Evolutionary conservation across 2,888 invertebrate species (phyloP).

Genomic region (Amblyjoppa proteus): DNA sequence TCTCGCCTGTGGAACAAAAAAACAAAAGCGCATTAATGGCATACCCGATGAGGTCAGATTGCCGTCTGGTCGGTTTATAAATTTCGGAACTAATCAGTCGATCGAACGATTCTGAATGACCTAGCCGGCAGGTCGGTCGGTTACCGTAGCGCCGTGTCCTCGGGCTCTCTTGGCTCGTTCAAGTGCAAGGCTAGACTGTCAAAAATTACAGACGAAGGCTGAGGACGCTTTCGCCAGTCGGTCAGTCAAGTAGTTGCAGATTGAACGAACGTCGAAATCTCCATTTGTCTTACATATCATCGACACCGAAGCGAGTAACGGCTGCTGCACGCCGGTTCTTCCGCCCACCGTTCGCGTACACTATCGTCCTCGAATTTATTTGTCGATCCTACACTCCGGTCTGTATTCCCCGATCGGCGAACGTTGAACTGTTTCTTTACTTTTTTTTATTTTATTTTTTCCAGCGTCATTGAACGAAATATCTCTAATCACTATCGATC

Average conservation of each 20-base stretch:
- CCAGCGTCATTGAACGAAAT: conserved; percentile 10
- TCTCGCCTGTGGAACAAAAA: neutral
- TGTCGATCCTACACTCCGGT: neutral
- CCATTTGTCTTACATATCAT: neutral
- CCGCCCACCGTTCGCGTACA: conserved; percentile 2
- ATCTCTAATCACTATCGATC: conserved; percentile 37
- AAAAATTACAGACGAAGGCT: conserved; percentile 4
- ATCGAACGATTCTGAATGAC: conserved; percentile 19
- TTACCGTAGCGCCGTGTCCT: conserved; percentile 22
- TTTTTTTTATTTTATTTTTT: neutral
- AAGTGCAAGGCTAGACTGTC: conserved; percentile 32
- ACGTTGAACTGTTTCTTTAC: neutral
- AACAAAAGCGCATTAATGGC: neutral
- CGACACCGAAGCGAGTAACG: neutral
- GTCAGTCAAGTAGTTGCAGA: conserved; percentile 27
- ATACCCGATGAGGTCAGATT: conserved; percentile 27
- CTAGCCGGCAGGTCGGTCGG: conserved; percentile 11
- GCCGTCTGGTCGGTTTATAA: conserved; percentile 39
- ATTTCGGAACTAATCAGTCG: conserved; percentile 25
- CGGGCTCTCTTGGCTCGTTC: conserved; percentile 10
- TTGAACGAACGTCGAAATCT: conserved; percentile 15
- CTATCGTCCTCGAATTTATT: neutral
- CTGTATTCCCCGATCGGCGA: neutral
- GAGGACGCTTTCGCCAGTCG: neutral
- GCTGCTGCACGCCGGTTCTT: neutral